Evolutionary conservation across 2,797 vertebrate species (phyloP).

Genomic region (Poecile montanus): DNA sequence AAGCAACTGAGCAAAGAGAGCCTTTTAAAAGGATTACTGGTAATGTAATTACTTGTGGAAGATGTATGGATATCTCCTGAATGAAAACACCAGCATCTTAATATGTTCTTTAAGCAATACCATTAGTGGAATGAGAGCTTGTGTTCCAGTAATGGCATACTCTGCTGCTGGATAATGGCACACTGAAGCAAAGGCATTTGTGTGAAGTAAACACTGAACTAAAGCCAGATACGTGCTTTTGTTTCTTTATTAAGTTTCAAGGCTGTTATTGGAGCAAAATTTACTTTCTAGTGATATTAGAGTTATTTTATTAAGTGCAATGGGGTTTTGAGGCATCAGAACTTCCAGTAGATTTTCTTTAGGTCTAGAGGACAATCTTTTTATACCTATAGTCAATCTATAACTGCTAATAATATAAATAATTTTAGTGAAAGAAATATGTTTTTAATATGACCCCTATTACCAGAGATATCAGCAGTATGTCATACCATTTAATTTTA

Average conservation of each 20-base stretch:
- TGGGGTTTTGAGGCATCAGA: not conserved
- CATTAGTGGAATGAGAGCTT: not conserved
- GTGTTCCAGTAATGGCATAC: not conserved
- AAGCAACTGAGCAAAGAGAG: conserved; percentile 36
- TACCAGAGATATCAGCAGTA: not conserved
- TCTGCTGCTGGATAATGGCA: not conserved
- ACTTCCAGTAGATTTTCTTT: not conserved
- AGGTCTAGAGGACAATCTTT: not conserved
- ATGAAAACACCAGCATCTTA: conserved; percentile 13
- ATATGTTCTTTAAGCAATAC: conserved; percentile 11
- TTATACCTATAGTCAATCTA: not conserved
- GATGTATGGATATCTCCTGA: not conserved
- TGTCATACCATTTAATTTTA: not conserved
- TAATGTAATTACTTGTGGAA: conserved; percentile 21
- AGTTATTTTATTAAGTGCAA: not conserved
- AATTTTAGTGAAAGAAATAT: not conserved
- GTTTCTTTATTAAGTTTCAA: not conserved
- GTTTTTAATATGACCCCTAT: not conserved
- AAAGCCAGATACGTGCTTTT: not conserved
- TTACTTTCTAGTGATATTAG: not conserved
- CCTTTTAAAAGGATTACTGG: conserved; percentile 43
- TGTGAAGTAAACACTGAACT: not conserved
- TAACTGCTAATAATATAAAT: not conserved
- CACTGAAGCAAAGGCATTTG: not conserved
- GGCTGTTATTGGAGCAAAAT: not conserved